A percentile compares a stretch with the other conserved stretches of the same genome.
Evolutionary conservation across 1,140 invertebrate species (phyloP).

Genomic region (Diprion similis): DNA sequence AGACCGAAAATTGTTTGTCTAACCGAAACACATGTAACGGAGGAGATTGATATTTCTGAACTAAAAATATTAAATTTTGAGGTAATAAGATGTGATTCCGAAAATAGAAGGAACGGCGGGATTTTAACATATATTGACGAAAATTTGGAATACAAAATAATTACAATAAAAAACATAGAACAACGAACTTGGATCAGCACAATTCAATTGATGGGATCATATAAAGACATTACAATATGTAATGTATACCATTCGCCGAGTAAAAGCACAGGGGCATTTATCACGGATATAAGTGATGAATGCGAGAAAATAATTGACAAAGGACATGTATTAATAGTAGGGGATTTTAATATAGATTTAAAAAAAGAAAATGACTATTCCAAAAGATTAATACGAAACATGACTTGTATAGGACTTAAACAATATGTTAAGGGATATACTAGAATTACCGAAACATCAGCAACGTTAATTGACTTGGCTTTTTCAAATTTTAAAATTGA

Average conservation of each 20-base stretch:
- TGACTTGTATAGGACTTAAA: slow-evolving; percentile 13
- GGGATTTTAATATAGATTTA: slow-evolving; percentile 23
- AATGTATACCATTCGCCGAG: slow-evolving; percentile 20
- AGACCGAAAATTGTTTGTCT: no score
- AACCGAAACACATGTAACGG: no score
- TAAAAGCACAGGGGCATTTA: slow-evolving; percentile 9
- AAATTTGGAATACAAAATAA: no score
- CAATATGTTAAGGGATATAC: slow-evolving; percentile 17
- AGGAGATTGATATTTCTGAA: no score
- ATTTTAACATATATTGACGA: no score
- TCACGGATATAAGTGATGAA: slow-evolving; percentile 8
- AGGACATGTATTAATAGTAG: slow-evolving; percentile 12
- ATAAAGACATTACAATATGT: slow-evolving; percentile 11
- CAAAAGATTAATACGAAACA: slow-evolving; percentile 15
- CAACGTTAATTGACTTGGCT: slow-evolving; percentile 20
- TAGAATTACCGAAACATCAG: slow-evolving; percentile 23
- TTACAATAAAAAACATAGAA: no score
- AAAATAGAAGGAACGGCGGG: no score
- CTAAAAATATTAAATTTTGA: no score
- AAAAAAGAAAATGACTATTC: slow-evolving; percentile 13
- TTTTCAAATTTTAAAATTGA: slow-evolving; percentile 21
- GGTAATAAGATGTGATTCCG: no score
- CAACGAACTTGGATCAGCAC: no score
- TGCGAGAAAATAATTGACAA: slow-evolving; percentile 1
- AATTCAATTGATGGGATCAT: no score